Conservation (phyloP, 2,113 vertebrate species). For the Boleophthalmus pectinirostris region DNA sequence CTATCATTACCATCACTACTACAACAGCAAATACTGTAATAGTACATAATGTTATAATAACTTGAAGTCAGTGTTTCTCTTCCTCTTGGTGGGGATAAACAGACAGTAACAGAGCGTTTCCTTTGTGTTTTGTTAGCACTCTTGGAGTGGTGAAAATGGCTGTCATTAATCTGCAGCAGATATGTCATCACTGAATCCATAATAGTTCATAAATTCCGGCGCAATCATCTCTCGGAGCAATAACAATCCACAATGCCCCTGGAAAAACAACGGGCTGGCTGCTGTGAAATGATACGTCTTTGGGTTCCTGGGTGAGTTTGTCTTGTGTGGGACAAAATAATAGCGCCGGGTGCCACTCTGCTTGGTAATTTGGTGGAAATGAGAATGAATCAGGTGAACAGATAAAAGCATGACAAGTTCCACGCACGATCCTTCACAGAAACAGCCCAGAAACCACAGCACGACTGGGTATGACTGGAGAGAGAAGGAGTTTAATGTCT, state of each 20-base stretch:
- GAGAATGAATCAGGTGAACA: conserved; percentile 74
- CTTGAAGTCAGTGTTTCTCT: not conserved
- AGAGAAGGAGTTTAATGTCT: conserved; percentile 40
- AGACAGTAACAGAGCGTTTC: conserved; percentile 12
- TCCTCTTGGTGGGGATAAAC: not conserved
- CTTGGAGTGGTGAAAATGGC: conserved; percentile 34
- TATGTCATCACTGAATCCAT: conserved; percentile 44
- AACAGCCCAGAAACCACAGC: conserved; percentile 71
- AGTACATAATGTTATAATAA: not conserved
- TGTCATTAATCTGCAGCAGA: conserved; percentile 52
- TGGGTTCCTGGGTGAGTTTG: conserved; percentile 35
- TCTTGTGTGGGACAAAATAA: conserved; percentile 55
- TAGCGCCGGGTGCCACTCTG: conserved; percentile 40
- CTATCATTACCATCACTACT: not conserved
- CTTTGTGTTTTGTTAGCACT: conserved; percentile 36
- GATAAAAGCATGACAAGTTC: conserved; percentile 73
- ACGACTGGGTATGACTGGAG: conserved; percentile 64
- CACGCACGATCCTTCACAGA: conserved; percentile 72
- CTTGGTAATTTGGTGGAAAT: conserved; percentile 57
- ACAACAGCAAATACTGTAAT: not conserved
- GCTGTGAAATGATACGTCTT: conserved; percentile 62
- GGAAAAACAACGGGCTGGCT: conserved; percentile 64
- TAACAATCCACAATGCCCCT: conserved; percentile 59
- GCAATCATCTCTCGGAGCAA: conserved; percentile 67
- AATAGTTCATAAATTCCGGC: conserved; percentile 66